phyloP scores from a whole-genome alignment of 2,888 invertebrate species.

The Chelonus formosanus region DNA sequence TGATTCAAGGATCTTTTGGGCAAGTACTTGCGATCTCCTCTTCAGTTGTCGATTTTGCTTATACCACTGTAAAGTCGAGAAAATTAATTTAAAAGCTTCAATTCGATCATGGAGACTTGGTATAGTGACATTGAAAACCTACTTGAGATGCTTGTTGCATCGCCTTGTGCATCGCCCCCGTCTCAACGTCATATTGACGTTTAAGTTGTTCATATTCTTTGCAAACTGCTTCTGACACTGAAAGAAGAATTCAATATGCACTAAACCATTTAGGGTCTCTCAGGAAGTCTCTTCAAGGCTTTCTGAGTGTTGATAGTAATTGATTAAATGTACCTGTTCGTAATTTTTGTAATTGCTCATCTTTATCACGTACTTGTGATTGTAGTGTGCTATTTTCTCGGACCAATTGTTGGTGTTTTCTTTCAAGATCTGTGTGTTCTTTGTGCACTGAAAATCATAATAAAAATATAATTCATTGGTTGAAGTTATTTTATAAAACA shows the following conservation, averaged over 20 bases:
- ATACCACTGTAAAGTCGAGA: slow-evolving; percentile 71
- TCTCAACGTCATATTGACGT: slow-evolving; percentile 78
- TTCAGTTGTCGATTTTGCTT: slow-evolving; percentile 79
- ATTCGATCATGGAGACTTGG: neutral
- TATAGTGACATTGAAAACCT: slow-evolving; percentile 30
- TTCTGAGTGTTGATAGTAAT: neutral
- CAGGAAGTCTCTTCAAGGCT: neutral
- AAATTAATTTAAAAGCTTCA: slow-evolving; percentile 11
- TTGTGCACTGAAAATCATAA: slow-evolving; percentile 57
- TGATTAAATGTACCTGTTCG: slow-evolving; percentile 58
- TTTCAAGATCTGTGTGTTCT: slow-evolving; percentile 72
- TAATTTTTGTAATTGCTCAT: slow-evolving; percentile 71
- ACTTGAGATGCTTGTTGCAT: slow-evolving; percentile 71
- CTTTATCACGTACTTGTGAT: slow-evolving; percentile 71
- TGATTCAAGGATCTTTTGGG: slow-evolving; percentile 69
- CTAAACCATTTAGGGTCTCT: too few species aligned
- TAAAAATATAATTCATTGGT: too few species aligned
- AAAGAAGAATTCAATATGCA: slow-evolving; percentile 36
- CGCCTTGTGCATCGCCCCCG: slow-evolving; percentile 78
- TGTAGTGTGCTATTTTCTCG: slow-evolving; percentile 72
- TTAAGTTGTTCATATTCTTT: slow-evolving; percentile 79
- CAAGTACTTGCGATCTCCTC: slow-evolving; percentile 72
- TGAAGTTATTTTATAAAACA: too few species aligned
- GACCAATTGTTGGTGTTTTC: slow-evolving; percentile 70
- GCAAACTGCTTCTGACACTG: slow-evolving; percentile 77